Evolutionary conservation across 2,113 vertebrate genomes (phyloP).

Genomic region (Columba janthina): DNA sequence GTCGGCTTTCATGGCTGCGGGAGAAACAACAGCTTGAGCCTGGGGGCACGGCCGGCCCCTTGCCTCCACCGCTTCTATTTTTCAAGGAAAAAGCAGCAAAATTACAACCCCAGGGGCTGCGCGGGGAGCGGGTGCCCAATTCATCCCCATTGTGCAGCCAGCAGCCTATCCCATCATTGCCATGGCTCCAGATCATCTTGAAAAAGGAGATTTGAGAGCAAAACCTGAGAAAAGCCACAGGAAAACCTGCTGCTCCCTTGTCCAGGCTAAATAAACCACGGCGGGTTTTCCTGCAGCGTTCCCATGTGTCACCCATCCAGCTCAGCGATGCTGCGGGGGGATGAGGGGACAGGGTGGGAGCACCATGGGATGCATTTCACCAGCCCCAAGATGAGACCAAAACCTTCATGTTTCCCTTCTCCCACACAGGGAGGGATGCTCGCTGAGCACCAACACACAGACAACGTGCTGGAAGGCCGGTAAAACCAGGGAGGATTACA

Average conservation of each 20-base stretch:
- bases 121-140: not conserved
- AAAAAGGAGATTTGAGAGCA: not conserved
- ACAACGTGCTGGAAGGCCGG: not conserved
- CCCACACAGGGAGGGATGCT: not conserved
- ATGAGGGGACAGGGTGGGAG: not conserved
- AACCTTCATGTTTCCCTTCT: not conserved
- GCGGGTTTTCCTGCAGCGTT: not conserved
- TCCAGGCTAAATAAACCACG: slow-evolving; percentile 42
- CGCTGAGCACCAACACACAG: fast-evolving
- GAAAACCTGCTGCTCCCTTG: not conserved
- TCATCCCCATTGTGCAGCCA: fast-evolving
- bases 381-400: not conserved
- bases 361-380: fast-evolving
- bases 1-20: slow-evolving; percentile 94
- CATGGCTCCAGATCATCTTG: not conserved
- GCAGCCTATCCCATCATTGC: no score
- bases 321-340: fast-evolving
- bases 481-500: not conserved
- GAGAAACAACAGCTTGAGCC: not conserved
- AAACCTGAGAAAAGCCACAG: not conserved
- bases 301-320: not conserved
- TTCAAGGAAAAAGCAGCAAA: not conserved
- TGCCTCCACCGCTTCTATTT: not conserved
- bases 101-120: fast-evolving
- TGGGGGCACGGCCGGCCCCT: fast-evolving